phyloP scores from a whole-genome alignment of 2,888 invertebrate species.

The Papilio demoleus region DNA sequence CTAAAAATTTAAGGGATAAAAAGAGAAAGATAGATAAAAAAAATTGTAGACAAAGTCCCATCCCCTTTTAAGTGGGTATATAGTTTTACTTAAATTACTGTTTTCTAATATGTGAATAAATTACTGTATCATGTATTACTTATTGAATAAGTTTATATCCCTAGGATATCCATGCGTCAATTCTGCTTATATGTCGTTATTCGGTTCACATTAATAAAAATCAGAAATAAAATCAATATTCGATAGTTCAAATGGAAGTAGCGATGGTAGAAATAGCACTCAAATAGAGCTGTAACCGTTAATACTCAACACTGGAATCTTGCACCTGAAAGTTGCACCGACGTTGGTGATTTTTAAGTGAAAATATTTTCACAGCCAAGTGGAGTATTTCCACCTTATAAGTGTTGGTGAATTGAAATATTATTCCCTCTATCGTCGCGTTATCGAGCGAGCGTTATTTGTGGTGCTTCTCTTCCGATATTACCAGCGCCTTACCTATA shows the following conservation, averaged over 20 bases:
- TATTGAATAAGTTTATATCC: no score
- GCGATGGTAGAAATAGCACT: neutral
- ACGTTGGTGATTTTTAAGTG: conserved; percentile 18
- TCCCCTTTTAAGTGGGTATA: neutral
- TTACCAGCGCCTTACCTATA: conserved; percentile 26
- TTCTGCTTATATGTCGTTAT: neutral
- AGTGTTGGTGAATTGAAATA: conserved; percentile 64
- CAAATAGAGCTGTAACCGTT: conserved; percentile 26
- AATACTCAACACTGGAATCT: conserved; percentile 27
- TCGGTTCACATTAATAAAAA: neutral
- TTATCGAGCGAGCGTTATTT: conserved; percentile 56
- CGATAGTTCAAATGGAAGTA: conserved; percentile 13
- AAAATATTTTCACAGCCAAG: conserved; percentile 51
- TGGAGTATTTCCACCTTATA: conserved; percentile 52
- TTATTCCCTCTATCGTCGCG: conserved; percentile 60
- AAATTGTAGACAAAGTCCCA: no score
- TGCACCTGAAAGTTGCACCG: conserved; percentile 42
- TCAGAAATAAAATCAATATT: neutral
- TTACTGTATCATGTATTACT: no score
- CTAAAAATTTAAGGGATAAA: no score
- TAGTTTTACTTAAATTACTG: neutral
- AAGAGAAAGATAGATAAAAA: no score
- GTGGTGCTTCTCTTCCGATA: conserved; percentile 44
- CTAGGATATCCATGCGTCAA: no score
- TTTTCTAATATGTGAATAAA: no score